Base-by-base conservation (phyloP, 2,113 vertebrate genomes). In the Salvelinus sp. region DNA sequence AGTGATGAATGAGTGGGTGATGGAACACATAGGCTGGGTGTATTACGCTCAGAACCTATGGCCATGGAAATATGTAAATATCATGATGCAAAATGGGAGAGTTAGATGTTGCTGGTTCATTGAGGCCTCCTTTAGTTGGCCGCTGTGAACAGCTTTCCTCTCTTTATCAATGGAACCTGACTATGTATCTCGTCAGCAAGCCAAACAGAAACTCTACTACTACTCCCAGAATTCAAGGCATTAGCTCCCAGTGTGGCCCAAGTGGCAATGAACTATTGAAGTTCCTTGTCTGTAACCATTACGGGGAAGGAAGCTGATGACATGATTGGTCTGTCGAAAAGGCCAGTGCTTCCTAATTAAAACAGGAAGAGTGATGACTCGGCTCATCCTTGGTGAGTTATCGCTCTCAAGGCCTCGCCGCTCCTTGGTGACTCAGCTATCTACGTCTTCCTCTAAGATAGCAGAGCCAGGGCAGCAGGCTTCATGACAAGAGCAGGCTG, bases 1-100 rank as follows among this genome's bases (percentile, higher is more conserved):
- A 73, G 79, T 89, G 88, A 92, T 91, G 85, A 85, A 91, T 91
- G 79, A 69, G 72, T 69, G 73, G 77, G 86, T 91, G 91, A 92
- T 88, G 88, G 88, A 91, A 89, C 90, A 75, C 89, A 93, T 90
- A 85, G 38, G 79, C 82, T 75, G 60, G 79, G 65, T 70, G 71
- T 77, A 69, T 85, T 86, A 83, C 83, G 81, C 88, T 88, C 82
- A 78, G 72, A 85, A 78, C 83, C 87, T 83, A 73, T 60, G 58
- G 86, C 84, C 86, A 85, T 82, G 78, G 80, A 84, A 72, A 79
- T 79, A 89, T 77, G 85, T 85, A 88, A 82, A 79, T 75, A 85
- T 89, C 75, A 88, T 89, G 78, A 79, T 87, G 83, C 84, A 81
- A 76, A 85, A 77, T 75, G 76, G 79, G 44, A 75, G 80, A 81